These are phyloP conservation scores for Blastobasis adustella DNA, from an alignment of 2,888 invertebrate species.

Conservation along the genomic window DNA sequence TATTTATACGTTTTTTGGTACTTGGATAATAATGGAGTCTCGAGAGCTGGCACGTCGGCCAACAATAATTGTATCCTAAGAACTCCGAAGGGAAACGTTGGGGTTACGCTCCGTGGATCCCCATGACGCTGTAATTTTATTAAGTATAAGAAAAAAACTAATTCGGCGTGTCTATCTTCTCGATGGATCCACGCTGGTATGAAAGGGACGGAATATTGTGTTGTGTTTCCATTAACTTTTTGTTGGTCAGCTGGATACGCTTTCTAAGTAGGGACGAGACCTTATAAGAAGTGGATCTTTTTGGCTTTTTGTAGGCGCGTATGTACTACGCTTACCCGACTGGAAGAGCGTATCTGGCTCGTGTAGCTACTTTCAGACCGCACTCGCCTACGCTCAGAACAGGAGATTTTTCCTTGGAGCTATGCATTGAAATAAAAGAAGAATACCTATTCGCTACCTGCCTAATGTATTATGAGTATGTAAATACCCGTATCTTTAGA, in stretches of 20 bases:
- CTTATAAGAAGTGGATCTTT: conserved; percentile 8
- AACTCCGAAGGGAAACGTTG: conserved; percentile 55
- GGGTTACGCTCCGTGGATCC: conserved; percentile 53
- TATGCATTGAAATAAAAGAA: no score
- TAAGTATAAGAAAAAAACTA: conserved; percentile 24
- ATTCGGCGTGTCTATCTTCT: conserved; percentile 21
- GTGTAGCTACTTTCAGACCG: no score
- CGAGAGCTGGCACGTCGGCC: conserved; percentile 22
- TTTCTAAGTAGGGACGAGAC: conserved; percentile 22
- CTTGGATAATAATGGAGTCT: conserved; percentile 32
- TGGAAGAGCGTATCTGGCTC: no score
- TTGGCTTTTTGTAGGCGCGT: conserved; percentile 1
- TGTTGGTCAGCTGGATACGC: conserved; percentile 34
- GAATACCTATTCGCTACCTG: no score
- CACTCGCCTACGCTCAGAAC: no score
- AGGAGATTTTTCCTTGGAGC: no score
- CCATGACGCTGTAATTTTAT: conserved; percentile 52
- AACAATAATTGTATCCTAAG: conserved; percentile 63
- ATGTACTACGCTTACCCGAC: no score
- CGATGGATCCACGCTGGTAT: conserved; percentile 20
- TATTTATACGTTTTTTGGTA: conserved; percentile 38
- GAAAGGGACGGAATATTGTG: conserved; percentile 32
- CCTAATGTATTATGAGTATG: no score
- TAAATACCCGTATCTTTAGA: not conserved
- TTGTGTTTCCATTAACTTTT: conserved; percentile 53